Evolutionary conservation across 2,113 vertebrate genomes (phyloP), one percentile per base, ranked within the genome.

Genomic region (Gila orcuttii): DNA sequence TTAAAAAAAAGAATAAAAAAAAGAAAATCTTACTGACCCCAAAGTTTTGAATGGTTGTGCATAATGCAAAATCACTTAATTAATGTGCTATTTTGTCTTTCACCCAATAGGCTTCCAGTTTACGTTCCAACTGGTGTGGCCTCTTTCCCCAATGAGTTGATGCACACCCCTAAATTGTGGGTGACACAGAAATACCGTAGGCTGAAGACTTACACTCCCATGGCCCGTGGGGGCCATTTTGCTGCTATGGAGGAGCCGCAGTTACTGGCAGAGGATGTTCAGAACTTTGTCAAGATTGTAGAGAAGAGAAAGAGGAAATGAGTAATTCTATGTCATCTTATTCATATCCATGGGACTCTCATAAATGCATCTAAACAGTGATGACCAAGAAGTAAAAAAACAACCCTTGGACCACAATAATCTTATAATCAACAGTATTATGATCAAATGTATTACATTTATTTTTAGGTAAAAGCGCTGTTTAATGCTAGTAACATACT

Each of bases 201-300:
- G 15, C 92, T 97, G 0, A 1, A 93, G 50, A 90, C 79, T 69
- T 97, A 90, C 89, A 89, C 92, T 1, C 91, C 89, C 75, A 96
- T 97, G 95, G 90, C 93, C 4, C 89, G 82, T 0, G 97, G 97
- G 0, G 96, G 96, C 1, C 96, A 97, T 85, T 97, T 97, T 83
- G 95, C 96, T 19, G 96, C 96, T 79, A 96, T 97, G 93, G 96
- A 97, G 82, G 96, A 97, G 87, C 96, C 96, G 6, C 90, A 91
- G 88, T 93, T 97, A 85, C 91, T 97, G 91, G 96, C 95, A 6
- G 90, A 95, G 69, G 97, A 97, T 89, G 93, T 97, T 85, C 93
- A 94, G 71, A 93, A 91, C n/a, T 97, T 97, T 89, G 92, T 91
- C 39, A 93, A 91, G 84, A 93, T 86, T 21, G 93, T 96, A 50